A percentile compares a stretch with the other conserved stretches of the same genome.
These are phyloP conservation scores for Pentamera pediparva DNA, from an alignment of 53 echinoderm and acorn worm species.

Conservation along the genomic window DNA sequence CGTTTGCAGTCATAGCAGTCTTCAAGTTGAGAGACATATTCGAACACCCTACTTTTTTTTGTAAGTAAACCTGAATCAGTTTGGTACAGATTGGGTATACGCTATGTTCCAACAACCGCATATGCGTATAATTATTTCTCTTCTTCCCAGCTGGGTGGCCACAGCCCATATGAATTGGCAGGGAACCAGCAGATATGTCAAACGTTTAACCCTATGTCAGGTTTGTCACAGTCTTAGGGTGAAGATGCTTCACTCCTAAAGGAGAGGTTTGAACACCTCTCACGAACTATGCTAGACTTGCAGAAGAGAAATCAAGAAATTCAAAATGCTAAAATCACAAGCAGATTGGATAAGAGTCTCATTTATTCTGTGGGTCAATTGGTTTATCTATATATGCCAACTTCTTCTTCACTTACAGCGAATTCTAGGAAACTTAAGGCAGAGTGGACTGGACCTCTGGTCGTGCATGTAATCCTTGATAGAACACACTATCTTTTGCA, in stretches of 20 bases:
- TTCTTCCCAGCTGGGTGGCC: conserved; percentile 13
- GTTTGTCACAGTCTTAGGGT: conserved; percentile 9
- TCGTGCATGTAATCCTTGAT: background rate
- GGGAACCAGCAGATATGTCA: conserved; percentile 8
- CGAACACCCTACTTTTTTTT: conserved; percentile 32
- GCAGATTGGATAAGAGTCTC: background rate
- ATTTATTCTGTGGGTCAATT: conserved; percentile 31
- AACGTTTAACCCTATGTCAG: conserved; percentile 9
- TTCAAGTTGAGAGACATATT: conserved; percentile 44
- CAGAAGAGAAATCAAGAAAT: conserved; percentile 26
- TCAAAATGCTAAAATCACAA: conserved; percentile 9
- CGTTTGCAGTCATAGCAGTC: conserved; percentile 44
- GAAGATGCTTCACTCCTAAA: conserved; percentile 13
- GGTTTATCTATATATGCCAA: background rate
- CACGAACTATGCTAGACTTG: conserved; percentile 9
- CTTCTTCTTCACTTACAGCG: background rate
- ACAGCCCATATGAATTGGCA: conserved; percentile 21
- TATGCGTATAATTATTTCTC: conserved; percentile 39
- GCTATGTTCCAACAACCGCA: conserved; percentile 27
- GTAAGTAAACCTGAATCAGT: conserved; percentile 32
- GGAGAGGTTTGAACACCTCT: conserved; percentile 6
- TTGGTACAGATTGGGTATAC: conserved; percentile 48
- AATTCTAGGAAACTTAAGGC: background rate
- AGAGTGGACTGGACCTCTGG: background rate
- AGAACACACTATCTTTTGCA: background rate